Base-by-base conservation (phyloP, 2,113 vertebrate species). In the Mesoclemmys tuberculata region DNA sequence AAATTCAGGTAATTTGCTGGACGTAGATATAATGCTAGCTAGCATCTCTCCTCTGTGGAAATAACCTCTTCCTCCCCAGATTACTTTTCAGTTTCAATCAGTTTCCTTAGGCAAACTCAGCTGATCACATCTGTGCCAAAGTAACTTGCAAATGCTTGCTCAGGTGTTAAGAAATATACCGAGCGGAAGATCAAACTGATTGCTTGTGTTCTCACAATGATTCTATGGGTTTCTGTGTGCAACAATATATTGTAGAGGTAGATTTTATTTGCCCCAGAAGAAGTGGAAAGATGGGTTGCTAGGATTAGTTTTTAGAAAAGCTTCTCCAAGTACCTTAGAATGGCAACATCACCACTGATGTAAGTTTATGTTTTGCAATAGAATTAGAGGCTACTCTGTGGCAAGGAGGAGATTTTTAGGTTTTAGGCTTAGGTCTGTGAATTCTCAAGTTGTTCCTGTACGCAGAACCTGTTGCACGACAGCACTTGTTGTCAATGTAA, bases 401-500 rank as follows among this genome's bases (percentile, higher is more conserved):
- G 71, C 84, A 78, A 82, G 16, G 4, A 52, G 16, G 5, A 11
- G 84, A 4, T 48, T 78, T 92, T 56, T 46, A 86, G 79, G 58
- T 86, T n/a, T 71, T n/a, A 74, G 77, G 86, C 64, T 93, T 27
- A 75, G 83, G 88, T 29, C 44, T 84, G 84, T 14, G 81, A 58
- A 82, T 87, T 90, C 56, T 85, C 82, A 12, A 13, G 41, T 77
- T 46, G 9, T 74, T 19, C 35, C 79, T 38, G 56, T 64, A 68
- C 52, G 35, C 58, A 90, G 83, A 81, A 77, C 44, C 46, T 3
- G 7, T 77, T 77, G 26, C 41, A 77, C 1, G 41, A 46, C 24
- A 27, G 3, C 26, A 90, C 80, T 91, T 90, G 52, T 38, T 88
- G 79, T 26, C 95, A 80, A 82, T 82, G 79, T 96, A 96, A 68